These are phyloP conservation scores for Sympetrum striolatum DNA, from an alignment of 2,888 invertebrate species.

Conservation along the genomic window DNA sequence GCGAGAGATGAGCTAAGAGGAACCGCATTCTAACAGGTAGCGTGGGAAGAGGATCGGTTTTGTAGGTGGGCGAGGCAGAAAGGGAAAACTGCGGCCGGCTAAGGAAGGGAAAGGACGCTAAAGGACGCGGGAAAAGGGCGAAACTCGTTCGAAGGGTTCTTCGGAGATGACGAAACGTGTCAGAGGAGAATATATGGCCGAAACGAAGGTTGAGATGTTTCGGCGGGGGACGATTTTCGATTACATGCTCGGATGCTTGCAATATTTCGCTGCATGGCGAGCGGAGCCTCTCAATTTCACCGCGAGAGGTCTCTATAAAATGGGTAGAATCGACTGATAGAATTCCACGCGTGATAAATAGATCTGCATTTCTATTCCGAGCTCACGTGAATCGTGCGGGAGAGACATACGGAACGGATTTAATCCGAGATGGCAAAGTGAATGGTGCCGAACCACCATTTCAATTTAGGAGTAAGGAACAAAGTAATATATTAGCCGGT, in stretches of 20 bases:
- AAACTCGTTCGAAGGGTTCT: not conserved
- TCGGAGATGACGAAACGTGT: not conserved
- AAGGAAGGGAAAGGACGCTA: not conserved
- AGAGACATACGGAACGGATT: too few relatives aligned
- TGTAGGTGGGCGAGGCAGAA: slow-evolving; percentile 7
- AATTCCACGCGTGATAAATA: not conserved
- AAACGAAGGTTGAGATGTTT: not conserved
- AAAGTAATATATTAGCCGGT: too few relatives aligned
- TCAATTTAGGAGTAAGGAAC: too few relatives aligned
- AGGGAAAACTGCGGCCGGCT: not conserved
- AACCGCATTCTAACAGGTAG: not conserved
- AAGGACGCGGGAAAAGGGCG: not conserved
- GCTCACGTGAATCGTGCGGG: not conserved
- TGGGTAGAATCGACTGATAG: not conserved
- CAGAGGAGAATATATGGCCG: not conserved
- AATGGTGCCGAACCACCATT: too few relatives aligned
- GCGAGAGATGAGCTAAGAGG: not conserved
- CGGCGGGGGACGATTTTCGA: not conserved
- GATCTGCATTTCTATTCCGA: not conserved
- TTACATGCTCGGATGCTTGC: not conserved
- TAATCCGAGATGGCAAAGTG: too few relatives aligned
- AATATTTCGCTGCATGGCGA: not conserved
- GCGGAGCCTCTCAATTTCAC: not conserved
- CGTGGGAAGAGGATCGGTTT: slow-evolving; percentile 15
- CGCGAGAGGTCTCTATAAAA: not conserved